A percentile compares a stretch with the other conserved stretches of the same genome.
Evolutionary conservation across 92 coral and sea anemone species (phyloP).

Genomic region (Scolanthus callimorphus): DNA sequence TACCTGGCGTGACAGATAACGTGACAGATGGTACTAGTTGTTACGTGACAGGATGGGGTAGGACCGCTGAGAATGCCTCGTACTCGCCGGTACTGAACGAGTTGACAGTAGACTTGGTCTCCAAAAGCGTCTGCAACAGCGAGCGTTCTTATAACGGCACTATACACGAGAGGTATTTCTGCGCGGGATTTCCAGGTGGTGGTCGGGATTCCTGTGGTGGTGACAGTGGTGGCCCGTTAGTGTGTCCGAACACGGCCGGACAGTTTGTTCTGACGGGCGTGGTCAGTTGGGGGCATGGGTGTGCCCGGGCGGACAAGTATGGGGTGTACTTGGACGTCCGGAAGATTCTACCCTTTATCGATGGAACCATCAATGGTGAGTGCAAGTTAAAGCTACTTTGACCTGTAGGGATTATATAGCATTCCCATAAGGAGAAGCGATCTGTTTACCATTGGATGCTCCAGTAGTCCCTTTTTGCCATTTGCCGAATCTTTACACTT

Average conservation of each 20-base stretch:
- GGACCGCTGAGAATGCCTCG: slow-evolving; percentile 19
- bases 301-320: slow-evolving; percentile 84
- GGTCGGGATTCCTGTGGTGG: slow-evolving; percentile 70
- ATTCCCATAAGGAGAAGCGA: slow-evolving; percentile 2
- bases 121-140: slow-evolving; percentile 74
- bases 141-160: slow-evolving; percentile 64
- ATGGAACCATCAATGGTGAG: slow-evolving; percentile 61
- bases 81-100: slow-evolving; percentile 80
- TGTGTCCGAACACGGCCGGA: slow-evolving; percentile 70
- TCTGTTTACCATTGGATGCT: background rate
- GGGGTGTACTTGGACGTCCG: slow-evolving; percentile 93
- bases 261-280: slow-evolving; percentile 76
- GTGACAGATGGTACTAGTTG: slow-evolving; percentile 59
- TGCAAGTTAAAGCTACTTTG: too few species aligned
- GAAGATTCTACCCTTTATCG: slow-evolving; percentile 68
- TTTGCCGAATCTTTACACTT: too few species aligned
- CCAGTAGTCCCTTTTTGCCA: too few species aligned
- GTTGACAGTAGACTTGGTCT: slow-evolving; percentile 64
- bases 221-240: slow-evolving; percentile 90
- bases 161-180: slow-evolving; percentile 36
- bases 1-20: slow-evolving; percentile 58
- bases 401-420: too few species aligned
- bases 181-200: slow-evolving; percentile 81
- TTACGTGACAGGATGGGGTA: slow-evolving; percentile 94
- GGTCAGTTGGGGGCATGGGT: slow-evolving; percentile 91